Percentiles rank a stretch among this genome's conserved stretches.
Conservation (phyloP, 2,888 invertebrate genomes). For the Ryuthela nishihirai region DNA sequence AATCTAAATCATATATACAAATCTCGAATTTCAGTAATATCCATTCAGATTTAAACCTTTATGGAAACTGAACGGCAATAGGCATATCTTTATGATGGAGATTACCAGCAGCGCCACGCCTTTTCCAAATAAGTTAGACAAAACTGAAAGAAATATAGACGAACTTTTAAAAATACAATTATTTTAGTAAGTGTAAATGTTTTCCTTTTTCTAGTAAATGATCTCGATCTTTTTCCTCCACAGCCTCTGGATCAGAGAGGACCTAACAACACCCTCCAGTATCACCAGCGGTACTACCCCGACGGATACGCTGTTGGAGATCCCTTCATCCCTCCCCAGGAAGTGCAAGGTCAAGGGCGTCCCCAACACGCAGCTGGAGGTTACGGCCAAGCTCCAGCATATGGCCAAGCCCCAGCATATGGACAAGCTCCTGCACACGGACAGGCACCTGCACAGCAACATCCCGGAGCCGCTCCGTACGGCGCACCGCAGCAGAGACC, state of each 20-base stretch:
- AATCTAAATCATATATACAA: too few relatives aligned
- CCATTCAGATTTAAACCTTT: too few relatives aligned
- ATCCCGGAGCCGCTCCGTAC: not conserved
- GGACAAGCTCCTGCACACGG: constrained; percentile 12
- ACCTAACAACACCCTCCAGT: constrained; percentile 46
- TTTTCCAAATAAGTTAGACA: too few relatives aligned
- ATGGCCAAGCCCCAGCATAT: constrained; percentile 16
- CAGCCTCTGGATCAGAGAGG: constrained; percentile 42
- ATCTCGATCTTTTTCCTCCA: constrained; percentile 1
- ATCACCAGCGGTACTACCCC: constrained; percentile 49
- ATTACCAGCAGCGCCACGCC: too few relatives aligned
- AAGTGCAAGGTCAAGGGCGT: constrained; percentile 11
- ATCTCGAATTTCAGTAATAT: too few relatives aligned
- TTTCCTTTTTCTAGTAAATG: too few relatives aligned
- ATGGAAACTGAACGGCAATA: too few relatives aligned
- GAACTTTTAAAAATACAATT: too few relatives aligned
- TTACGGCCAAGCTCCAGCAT: constrained; percentile 31
- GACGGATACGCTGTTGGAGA: constrained; percentile 41
- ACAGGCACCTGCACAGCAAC: too few relatives aligned
- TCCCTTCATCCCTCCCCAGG: constrained; percentile 36
- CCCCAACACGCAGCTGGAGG: constrained; percentile 28
- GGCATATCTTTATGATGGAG: too few relatives aligned
- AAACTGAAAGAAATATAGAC: too few relatives aligned
- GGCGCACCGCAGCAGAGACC: constrained; percentile 1
- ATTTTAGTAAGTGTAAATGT: too few relatives aligned